phyloP scores from a whole-genome alignment of 2,113 vertebrate genomes.

The Dermatemys mawii region DNA sequence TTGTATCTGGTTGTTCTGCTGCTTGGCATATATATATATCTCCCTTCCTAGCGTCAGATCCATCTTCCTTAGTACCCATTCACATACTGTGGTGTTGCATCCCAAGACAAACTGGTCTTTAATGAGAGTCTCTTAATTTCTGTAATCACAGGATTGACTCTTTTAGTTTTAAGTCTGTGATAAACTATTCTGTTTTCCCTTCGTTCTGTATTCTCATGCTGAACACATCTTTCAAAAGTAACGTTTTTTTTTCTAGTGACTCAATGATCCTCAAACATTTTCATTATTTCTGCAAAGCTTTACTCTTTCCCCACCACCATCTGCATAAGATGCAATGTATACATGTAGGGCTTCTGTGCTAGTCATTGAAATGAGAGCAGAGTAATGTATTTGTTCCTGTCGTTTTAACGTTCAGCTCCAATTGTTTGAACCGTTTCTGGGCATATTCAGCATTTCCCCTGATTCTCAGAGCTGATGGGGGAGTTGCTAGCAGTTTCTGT shows the following conservation, averaged over 20 bases:
- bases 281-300: neutral
- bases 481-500: no score
- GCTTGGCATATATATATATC: neutral
- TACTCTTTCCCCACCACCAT: no score
- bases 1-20: neutral
- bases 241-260: neutral
- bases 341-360: no score
- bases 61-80: neutral
- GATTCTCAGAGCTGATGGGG: no score
- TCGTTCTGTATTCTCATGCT: neutral
- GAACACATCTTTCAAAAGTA: neutral
- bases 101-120: neutral
- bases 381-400: no score
- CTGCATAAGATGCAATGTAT: no score
- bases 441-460: no score
- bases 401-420: no score
- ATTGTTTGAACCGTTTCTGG: no score
- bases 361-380: no score
- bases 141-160: neutral
- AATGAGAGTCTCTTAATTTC: neutral
- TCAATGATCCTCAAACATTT: neutral
- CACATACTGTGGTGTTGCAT: neutral
- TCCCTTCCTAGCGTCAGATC: neutral
- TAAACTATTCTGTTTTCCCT: neutral
- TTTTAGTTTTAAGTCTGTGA: neutral